phyloP scores from a whole-genome alignment of 2,888 invertebrate species.

The Caenorhabditis japonica region DNA sequence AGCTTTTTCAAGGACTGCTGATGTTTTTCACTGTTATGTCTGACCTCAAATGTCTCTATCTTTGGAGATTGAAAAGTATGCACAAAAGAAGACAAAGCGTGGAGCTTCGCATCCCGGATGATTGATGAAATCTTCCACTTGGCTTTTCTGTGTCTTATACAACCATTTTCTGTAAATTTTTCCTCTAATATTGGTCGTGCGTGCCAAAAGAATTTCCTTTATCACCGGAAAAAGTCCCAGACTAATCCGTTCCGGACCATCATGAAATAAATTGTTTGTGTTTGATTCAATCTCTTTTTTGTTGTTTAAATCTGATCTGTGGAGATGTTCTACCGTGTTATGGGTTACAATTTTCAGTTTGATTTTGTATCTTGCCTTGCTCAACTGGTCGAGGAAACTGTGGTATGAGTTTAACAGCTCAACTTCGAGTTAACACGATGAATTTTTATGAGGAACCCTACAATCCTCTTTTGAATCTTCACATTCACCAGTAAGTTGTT shows the following conservation, averaged over 20 bases:
- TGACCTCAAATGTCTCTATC: constrained; percentile 35
- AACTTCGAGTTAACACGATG: constrained; percentile 31
- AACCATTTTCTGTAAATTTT: constrained; percentile 52
- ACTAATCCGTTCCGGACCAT: too few relatives aligned
- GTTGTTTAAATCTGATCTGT: too few relatives aligned
- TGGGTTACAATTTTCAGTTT: too few relatives aligned
- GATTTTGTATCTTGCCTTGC: neutral
- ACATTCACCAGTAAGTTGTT: constrained; percentile 36
- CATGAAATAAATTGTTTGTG: too few relatives aligned
- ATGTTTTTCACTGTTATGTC: too few relatives aligned
- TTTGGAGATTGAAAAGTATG: constrained; percentile 23
- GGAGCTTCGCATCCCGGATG: constrained; percentile 37
- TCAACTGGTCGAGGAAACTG: constrained; percentile 26
- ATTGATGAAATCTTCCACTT: constrained; percentile 58
- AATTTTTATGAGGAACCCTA: constrained; percentile 54
- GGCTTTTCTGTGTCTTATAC: constrained; percentile 52
- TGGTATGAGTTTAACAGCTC: constrained; percentile 41
- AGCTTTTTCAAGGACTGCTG: too few relatives aligned
- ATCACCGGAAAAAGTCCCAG: constrained; percentile 11
- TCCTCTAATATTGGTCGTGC: constrained; percentile 3
- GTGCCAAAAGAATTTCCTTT: too few relatives aligned
- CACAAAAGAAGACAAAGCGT: constrained; percentile 29
- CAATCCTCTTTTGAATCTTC: constrained; percentile 40
- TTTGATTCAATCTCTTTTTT: neutral
- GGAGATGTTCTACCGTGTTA: too few relatives aligned